These are phyloP conservation scores for Siniperca undulata DNA, from an alignment of 2,797 vertebrate species.

Conservation along the genomic window DNA sequence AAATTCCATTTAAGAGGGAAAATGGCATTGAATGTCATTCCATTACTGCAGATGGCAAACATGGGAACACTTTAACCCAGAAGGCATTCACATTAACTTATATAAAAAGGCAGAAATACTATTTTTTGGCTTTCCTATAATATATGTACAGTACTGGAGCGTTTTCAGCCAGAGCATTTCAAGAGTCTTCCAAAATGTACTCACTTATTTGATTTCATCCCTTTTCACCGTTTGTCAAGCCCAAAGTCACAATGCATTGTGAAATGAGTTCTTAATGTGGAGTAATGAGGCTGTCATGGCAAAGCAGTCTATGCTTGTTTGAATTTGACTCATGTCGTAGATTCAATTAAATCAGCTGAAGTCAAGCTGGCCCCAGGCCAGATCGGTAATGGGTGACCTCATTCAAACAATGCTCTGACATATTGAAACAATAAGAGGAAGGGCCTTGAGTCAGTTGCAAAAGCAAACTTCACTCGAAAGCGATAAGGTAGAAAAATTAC, in stretches of 20 bases:
- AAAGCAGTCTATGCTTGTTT: slow-evolving; percentile 85
- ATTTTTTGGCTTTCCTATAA: slow-evolving; percentile 43
- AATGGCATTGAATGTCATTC: slow-evolving; percentile 83
- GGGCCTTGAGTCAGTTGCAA: slow-evolving; percentile 81
- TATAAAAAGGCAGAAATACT: slow-evolving; percentile 62
- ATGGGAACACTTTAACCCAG: slow-evolving; percentile 77
- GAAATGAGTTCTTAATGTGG: slow-evolving; percentile 86
- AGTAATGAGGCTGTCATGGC: slow-evolving; percentile 86
- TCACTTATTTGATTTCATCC: slow-evolving; percentile 82
- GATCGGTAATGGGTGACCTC: slow-evolving; percentile 86
- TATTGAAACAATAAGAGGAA: slow-evolving; percentile 88
- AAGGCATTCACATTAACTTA: slow-evolving; percentile 79
- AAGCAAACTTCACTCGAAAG: slow-evolving; percentile 80
- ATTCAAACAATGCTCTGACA: slow-evolving; percentile 87
- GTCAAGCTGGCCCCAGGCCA: slow-evolving; percentile 83
- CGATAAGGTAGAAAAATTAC: slow-evolving; percentile 82
- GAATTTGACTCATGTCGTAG: slow-evolving; percentile 86
- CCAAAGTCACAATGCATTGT: slow-evolving; percentile 84
- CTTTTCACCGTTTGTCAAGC: slow-evolving; percentile 81
- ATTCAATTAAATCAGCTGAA: slow-evolving; percentile 87
- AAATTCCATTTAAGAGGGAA: slow-evolving; percentile 80
- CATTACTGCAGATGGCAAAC: slow-evolving; percentile 79
- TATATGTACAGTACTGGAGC: slow-evolving; percentile 48
- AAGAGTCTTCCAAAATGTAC: slow-evolving; percentile 71
- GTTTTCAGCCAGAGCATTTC: slow-evolving; percentile 59